phyloP scores from a whole-genome alignment of 1,140 invertebrate species.

The Zophobas atratus region DNA sequence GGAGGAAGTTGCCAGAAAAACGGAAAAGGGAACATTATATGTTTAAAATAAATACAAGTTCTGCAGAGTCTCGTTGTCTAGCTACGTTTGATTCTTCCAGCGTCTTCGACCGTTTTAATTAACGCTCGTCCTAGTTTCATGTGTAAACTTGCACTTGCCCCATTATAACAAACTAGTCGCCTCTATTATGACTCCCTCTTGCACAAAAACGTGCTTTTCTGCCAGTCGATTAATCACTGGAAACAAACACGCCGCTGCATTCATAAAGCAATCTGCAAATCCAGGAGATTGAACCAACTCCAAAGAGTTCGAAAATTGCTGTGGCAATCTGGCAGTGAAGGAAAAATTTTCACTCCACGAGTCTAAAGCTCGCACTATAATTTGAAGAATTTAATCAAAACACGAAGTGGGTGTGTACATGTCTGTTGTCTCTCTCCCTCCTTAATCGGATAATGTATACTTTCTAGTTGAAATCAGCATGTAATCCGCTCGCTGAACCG shows the following conservation, averaged over 20 bases:
- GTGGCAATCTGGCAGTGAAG: not conserved
- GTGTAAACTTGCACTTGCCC: no score
- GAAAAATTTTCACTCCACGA: not conserved
- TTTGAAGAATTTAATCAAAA: conserved; percentile 38
- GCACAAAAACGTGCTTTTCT: not conserved
- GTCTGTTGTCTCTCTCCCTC: not conserved
- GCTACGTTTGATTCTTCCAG: no score
- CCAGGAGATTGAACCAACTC: conserved; percentile 17
- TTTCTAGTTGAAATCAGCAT: conserved; percentile 40
- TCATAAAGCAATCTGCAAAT: conserved; percentile 11
- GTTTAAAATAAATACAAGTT: no score
- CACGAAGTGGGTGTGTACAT: conserved; percentile 15
- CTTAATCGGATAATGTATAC: conserved; percentile 37
- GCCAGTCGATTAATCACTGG: not conserved
- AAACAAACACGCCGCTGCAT: conserved; percentile 1
- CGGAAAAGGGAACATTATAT: no score
- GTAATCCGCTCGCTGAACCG: conserved; percentile 32
- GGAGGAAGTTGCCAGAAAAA: no score
- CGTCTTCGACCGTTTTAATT: no score
- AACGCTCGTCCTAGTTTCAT: no score
- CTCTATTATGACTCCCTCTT: not conserved
- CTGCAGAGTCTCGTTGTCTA: no score
- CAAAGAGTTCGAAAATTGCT: not conserved
- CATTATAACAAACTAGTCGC: not conserved
- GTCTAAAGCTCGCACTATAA: not conserved